These are phyloP conservation scores for Hippasteria phrygiana DNA, from an alignment of 53 echinoderm and acorn worm genomes.

Conservation along the genomic window DNA sequence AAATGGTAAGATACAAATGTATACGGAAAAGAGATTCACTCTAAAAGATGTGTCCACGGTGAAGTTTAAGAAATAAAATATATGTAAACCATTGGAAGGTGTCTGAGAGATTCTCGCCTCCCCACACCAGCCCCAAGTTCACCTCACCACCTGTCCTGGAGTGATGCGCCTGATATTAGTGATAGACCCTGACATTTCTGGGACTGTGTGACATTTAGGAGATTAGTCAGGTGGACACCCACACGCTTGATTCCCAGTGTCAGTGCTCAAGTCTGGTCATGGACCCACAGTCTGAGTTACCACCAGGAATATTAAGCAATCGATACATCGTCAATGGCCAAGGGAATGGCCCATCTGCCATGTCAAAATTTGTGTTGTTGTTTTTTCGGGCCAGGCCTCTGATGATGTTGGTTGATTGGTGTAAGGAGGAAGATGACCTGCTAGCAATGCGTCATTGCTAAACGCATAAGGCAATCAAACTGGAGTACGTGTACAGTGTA, in stretches of 20 bases:
- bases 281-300: not conserved
- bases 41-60: too few species aligned
- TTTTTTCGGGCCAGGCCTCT: not conserved
- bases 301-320: not conserved
- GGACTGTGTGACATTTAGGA: slow-evolving; percentile 18
- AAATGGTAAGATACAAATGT: too few species aligned
- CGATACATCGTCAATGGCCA: not conserved
- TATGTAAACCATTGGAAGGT: not conserved
- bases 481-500: too few species aligned
- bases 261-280: too few species aligned
- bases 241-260: too few species aligned
- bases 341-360: not conserved
- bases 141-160: not conserved
- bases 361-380: not conserved
- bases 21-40: too few species aligned
- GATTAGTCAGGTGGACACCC: not conserved
- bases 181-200: slow-evolving; percentile 31
- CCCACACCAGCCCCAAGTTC: not conserved
- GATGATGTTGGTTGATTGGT: not conserved
- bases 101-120: too few species aligned
- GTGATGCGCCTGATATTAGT: not conserved
- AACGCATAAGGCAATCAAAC: not conserved
- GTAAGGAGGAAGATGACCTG: not conserved
- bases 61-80: too few species aligned
- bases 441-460: not conserved